Evolutionary conservation across 2,113 vertebrate genomes (phyloP).

Genomic region (Probosciger aterrimus): DNA sequence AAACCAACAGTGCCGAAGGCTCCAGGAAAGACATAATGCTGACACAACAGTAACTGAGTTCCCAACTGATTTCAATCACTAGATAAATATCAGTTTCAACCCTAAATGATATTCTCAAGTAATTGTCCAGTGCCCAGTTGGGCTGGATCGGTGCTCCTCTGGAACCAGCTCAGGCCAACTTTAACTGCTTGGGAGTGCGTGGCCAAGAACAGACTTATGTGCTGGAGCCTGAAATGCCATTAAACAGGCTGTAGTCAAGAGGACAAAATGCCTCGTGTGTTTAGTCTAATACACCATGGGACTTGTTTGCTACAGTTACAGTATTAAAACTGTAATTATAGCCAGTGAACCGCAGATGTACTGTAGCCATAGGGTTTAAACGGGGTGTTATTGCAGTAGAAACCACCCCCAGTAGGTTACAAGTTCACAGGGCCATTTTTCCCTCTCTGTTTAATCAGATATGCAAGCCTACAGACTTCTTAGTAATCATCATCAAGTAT

Average conservation of each 20-base stretch:
- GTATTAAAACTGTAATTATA: slow-evolving; percentile 75
- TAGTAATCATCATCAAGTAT: slow-evolving; percentile 26
- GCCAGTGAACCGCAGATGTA: slow-evolving; percentile 71
- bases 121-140: slow-evolving; percentile 71
- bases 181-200: slow-evolving; percentile 33
- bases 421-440: slow-evolving; percentile 72
- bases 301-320: slow-evolving; percentile 69
- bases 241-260: slow-evolving; percentile 68
- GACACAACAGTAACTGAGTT: slow-evolving; percentile 68
- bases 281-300: slow-evolving; percentile 60
- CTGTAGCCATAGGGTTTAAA: slow-evolving; percentile 62
- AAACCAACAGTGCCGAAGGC: slow-evolving; percentile 55
- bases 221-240: slow-evolving; percentile 72
- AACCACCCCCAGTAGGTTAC: slow-evolving; percentile 66
- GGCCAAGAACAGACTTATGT: slow-evolving; percentile 73
- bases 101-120: slow-evolving; percentile 69
- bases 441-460: slow-evolving; percentile 39
- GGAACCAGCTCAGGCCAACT: slow-evolving; percentile 70
- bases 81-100: slow-evolving; percentile 78
- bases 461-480: background rate
- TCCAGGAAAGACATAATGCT: slow-evolving; percentile 72
- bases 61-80: slow-evolving; percentile 79
- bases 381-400: slow-evolving; percentile 60
- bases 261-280: slow-evolving; percentile 56
- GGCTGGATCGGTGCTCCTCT: slow-evolving; percentile 72